phyloP scores from a whole-genome alignment of 2,797 vertebrate genomes.

The Xenops minutus region DNA sequence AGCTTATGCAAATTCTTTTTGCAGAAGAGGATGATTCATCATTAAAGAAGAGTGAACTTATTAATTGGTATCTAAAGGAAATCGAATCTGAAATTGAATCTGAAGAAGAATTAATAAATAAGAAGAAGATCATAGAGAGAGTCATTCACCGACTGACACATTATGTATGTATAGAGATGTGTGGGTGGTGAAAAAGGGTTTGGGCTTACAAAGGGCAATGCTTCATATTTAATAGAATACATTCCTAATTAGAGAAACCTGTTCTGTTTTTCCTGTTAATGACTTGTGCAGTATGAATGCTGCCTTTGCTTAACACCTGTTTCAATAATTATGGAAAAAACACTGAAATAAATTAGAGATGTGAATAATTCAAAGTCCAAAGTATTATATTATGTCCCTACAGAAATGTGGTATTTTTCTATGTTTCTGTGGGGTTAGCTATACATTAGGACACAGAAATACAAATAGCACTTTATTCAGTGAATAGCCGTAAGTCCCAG shows the following conservation, averaged over 20 bases:
- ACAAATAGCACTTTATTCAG: not conserved
- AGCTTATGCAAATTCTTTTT: not conserved
- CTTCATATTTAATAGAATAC: not conserved
- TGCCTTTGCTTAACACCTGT: not conserved
- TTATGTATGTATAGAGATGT: slow-evolving; percentile 83
- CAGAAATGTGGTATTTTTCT: not conserved
- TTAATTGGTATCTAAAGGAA: slow-evolving; percentile 99
- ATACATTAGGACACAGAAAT: not conserved
- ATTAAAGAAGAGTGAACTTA: slow-evolving; percentile 88
- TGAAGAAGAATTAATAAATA: slow-evolving; percentile 92
- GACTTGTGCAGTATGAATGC: not conserved
- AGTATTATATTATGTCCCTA: not conserved
- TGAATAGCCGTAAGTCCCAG: not conserved
- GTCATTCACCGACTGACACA: slow-evolving; percentile 93
- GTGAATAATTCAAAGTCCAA: not conserved
- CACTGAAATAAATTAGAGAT: not conserved
- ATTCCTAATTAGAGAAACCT: not conserved
- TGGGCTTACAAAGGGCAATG: not conserved
- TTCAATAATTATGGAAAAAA: not conserved
- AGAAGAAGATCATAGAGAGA: slow-evolving; percentile 95
- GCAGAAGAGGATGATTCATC: slow-evolving; percentile 90
- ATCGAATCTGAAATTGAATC: slow-evolving; percentile 97
- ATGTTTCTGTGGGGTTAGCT: not conserved
- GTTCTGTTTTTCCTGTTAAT: not conserved
- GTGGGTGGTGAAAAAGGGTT: not conserved